Evolutionary conservation across 2,113 vertebrate genomes (phyloP).

Genomic region (Telmatochromis sp.): DNA sequence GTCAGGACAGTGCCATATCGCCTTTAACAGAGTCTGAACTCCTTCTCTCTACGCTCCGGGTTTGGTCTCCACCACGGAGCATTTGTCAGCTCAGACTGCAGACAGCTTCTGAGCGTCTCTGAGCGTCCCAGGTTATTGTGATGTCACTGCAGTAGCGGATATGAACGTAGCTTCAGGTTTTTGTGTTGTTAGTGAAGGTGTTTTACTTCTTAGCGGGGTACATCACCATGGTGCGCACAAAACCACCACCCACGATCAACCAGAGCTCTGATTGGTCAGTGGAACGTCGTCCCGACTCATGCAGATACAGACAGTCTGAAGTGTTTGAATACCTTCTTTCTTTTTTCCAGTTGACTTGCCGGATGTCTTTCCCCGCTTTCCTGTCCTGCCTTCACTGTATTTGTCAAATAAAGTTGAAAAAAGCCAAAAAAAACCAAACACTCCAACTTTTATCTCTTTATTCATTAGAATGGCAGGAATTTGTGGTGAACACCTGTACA

Average conservation of each 20-base stretch:
- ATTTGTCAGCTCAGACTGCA: neutral
- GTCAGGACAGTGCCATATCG: neutral
- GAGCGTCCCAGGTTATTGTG: neutral
- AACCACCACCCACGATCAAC: neutral
- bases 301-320: neutral
- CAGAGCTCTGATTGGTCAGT: neutral
- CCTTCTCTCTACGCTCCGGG: neutral
- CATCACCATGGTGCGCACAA: neutral
- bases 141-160: neutral
- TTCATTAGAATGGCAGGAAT: neutral
- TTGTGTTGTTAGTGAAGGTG: neutral
- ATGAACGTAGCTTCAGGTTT: neutral
- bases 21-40: neutral
- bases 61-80: neutral
- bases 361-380: neutral
- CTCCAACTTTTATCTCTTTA: neutral
- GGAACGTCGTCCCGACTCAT: neutral
- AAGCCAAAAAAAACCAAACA: fast-evolving
- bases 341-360: neutral
- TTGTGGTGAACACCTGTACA: neutral
- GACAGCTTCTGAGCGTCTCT: neutral
- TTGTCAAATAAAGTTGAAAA: neutral
- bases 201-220: neutral
- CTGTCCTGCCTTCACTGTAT: neutral
- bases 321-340: neutral